Evolutionary conservation across 2,797 vertebrate genomes (phyloP), one percentile per base, ranked within the genome.

Genomic region (Ctenosaura bakeri): DNA sequence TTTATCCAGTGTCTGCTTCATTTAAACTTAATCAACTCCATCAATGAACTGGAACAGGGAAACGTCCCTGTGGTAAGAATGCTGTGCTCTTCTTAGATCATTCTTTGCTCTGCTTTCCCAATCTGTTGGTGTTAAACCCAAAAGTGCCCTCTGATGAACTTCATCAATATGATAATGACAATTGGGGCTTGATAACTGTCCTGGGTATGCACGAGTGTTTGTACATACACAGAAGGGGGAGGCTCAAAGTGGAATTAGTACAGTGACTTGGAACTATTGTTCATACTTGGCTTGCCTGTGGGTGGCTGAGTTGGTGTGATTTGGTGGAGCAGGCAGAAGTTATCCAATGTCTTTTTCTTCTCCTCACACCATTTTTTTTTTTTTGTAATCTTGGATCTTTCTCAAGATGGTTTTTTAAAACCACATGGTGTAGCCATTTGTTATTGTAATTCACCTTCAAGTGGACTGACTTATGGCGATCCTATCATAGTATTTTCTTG

Each of bases 1-100:
- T 99, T 99, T 98, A 99, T 99, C 98, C 98, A 97, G 97, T 98
- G 98, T 98, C 98, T 99, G 99, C 98, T 99, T 99, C 99, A 99
- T 99, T 99, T 99, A 99, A 99, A 99, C 98, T 99, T 99, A 98
- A 99, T 99, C 99, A 99, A 99, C 98, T 99, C 98, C 98, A 98
- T 98, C 99, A 99, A 98, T 99, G 98, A 99, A 99, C 98, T 99
- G 98, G 99, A 99, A 99, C 98, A 98, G 98, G 97, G 97, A 98
- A 98, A 98, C 97, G 97, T 98, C 98, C 98, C 98, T 95, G 97
- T 94, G 98, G 98, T 98, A 98, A 97, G 98, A 99, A 99, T 98
- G 98, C 98, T 97, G 96, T 97, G 97, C 98, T 99, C 99, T 99
- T 98, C 98, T 98, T 97, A 97, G 98, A 98, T 98, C 98, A 98